phyloP scores from a whole-genome alignment of 2,113 vertebrate genomes.

The Chelonoidis abingdonii region DNA sequence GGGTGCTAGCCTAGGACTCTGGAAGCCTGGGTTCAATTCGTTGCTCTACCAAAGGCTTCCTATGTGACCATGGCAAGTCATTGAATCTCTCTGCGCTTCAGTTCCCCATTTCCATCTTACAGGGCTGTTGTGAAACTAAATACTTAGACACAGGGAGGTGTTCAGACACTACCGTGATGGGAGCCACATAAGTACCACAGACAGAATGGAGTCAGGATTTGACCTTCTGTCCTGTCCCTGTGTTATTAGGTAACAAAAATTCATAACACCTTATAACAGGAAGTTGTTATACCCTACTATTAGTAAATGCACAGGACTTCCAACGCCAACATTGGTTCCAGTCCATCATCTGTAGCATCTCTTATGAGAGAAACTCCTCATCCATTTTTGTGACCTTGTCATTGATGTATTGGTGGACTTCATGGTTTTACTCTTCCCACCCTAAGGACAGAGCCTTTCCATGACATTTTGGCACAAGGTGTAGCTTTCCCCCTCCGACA shows the following conservation, averaged over 20 bases:
- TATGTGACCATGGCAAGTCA: neutral
- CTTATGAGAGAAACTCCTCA: neutral
- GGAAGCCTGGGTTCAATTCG: accelerated
- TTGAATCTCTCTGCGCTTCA: neutral
- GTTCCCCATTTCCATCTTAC: neutral
- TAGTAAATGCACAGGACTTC: neutral
- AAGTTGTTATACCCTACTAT: accelerated
- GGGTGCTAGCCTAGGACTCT: accelerated
- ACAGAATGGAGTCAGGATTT: neutral
- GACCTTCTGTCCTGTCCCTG: neutral
- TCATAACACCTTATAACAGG: accelerated
- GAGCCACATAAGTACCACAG: neutral
- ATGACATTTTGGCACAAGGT: neutral
- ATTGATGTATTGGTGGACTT: neutral
- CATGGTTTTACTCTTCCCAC: neutral
- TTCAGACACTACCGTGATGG: neutral
- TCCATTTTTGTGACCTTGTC: neutral
- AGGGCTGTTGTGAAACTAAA: neutral
- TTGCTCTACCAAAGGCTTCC: accelerated
- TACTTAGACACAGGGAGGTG: neutral
- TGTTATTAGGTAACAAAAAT: neutral
- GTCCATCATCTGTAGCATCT: neutral
- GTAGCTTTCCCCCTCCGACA: accelerated
- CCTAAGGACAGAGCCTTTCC: accelerated
- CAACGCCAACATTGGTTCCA: accelerated